These are phyloP conservation scores for Sialia sialis DNA, from an alignment of 2,113 vertebrate species.

Conservation along the genomic window DNA sequence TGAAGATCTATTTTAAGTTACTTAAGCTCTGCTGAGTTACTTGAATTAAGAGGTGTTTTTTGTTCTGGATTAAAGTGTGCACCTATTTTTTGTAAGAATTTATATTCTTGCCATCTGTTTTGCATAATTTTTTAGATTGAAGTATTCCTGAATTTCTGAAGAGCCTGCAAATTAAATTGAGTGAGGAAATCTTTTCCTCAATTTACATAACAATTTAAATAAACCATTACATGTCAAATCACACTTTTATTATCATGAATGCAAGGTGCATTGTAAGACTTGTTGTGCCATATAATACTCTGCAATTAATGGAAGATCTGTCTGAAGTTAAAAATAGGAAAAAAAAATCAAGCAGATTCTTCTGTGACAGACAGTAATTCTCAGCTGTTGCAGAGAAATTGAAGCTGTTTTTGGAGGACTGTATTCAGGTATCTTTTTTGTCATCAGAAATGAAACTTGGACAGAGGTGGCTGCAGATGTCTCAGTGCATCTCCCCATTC, in stretches of 20 bases:
- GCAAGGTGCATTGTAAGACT: too few relatives aligned
- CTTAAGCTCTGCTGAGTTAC: neutral
- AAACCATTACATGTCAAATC: neutral
- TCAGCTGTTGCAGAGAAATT: neutral
- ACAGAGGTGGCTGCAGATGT: neutral
- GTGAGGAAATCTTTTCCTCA: neutral
- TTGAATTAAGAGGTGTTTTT: neutral
- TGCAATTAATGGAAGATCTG: neutral
- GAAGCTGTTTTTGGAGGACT: rapidly evolving
- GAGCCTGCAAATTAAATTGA: neutral
- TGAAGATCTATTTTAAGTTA: neutral
- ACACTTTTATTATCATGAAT: neutral
- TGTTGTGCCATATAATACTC: neutral
- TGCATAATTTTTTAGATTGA: neutral
- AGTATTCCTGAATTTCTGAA: neutral
- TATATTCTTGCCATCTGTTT: neutral
- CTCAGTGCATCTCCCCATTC: neutral
- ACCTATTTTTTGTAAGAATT: neutral
- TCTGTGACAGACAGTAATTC: neutral
- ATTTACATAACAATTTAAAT: neutral
- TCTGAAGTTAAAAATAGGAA: neutral
- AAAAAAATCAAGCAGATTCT: neutral
- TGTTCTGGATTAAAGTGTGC: neutral
- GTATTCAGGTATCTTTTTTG: neutral
- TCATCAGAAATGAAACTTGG: neutral